Evolutionary conservation across 2,113 vertebrate species (phyloP), one percentile per base, ranked within the genome.

Genomic region (Gymnocephalus cernua): DNA sequence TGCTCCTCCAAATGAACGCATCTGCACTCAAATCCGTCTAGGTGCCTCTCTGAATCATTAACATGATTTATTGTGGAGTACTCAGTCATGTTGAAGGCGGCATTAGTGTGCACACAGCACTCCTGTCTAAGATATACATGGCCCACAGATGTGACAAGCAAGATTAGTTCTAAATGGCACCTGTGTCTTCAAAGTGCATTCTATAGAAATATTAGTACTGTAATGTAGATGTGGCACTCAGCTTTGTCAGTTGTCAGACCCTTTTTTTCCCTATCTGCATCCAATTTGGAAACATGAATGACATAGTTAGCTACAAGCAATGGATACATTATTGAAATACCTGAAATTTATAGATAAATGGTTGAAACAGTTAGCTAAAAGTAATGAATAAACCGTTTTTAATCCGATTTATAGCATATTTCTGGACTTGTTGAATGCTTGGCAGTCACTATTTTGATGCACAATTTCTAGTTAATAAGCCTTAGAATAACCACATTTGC

Each of bases 1-100:
- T 90, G 95, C 93, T 90, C 90, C 94, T 89, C 89, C 95, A 88
- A 95, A 92, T 94, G 92, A 96, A 94, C 94, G 91, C 93, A 94
- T 95, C 77, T 32, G 27, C 63, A 74, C 68, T 83, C 66, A 70
- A 83, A 91, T 83, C 87, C 86, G 89, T 89, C 77, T 62, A 32
- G 61, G 72, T 64, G 65, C 47, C 77, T 47, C 56, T 50, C 59
- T 76, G 77, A 89, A 68, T 77, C 91, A 90, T 93, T 91, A 84
- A 61, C 45, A 13, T 90, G 85, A 93, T 90, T 85, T 85, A 91
- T 76, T 50, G 82, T 48, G 29, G 16, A 75, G 63, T 50, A 27
- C 68, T 91, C 79, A 50, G 79, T 91, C 87, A 88, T 58, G 74
- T 47, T 89, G 82, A 86, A 80, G 86, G 74, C 82, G 2, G 15